These are phyloP conservation scores for Epistrophe eligans DNA, from an alignment of 2,888 invertebrate genomes.

Conservation along the genomic window DNA sequence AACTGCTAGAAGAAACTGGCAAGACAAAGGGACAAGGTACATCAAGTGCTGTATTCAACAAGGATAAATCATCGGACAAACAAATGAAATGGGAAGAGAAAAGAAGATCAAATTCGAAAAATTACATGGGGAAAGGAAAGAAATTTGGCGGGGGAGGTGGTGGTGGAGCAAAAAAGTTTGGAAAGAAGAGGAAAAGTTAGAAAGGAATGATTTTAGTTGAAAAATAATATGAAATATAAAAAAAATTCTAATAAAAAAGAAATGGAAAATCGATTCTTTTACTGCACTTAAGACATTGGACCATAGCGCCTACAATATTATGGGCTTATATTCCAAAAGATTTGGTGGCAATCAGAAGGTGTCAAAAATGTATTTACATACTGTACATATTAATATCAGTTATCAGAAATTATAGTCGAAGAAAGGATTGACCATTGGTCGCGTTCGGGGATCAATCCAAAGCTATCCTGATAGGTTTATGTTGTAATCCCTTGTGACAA, in stretches of 20 bases:
- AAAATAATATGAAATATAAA: not conserved
- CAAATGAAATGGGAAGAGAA: constrained; percentile 93
- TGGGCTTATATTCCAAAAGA: too few species aligned
- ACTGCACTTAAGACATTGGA: too few species aligned
- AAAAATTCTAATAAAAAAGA: not conserved
- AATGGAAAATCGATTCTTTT: not conserved
- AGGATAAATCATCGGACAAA: constrained; percentile 91
- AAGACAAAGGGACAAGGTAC: constrained; percentile 88
- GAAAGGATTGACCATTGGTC: too few species aligned
- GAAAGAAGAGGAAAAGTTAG: constrained; percentile 67
- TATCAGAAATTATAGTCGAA: too few species aligned
- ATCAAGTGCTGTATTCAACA: constrained; percentile 88
- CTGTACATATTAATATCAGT: too few species aligned
- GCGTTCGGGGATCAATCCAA: too few species aligned
- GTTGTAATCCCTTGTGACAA: too few species aligned
- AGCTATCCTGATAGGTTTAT: too few species aligned
- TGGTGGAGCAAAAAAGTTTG: constrained; percentile 52
- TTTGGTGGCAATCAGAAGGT: too few species aligned
- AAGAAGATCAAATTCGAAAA: constrained; percentile 83
- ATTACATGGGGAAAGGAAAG: constrained; percentile 79
- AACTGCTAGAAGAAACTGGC: constrained; percentile 93
- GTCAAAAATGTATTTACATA: too few species aligned
- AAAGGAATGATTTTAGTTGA: not conserved
- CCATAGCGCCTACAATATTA: too few species aligned
- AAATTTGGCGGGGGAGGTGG: constrained; percentile 22